Evolutionary conservation across 2,797 vertebrate species (phyloP), one percentile per base, ranked within the genome.

Genomic region (Buphagus erythrorhynchus): DNA sequence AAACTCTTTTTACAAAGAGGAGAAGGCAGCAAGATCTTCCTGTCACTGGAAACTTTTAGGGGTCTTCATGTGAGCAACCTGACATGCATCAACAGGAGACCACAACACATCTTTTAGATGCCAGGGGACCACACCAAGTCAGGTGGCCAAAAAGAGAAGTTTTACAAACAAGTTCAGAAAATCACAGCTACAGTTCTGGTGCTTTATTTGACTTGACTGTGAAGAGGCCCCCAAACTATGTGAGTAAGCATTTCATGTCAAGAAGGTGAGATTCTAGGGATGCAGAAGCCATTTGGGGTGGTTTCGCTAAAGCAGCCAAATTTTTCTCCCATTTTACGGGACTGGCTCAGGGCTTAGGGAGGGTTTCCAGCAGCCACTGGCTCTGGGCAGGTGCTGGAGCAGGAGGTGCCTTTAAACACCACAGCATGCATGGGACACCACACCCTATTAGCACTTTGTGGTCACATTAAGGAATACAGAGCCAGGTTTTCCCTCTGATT

Each of bases 371-470:
- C 17, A 86, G n/a, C 19, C 22, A 2, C 21, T n/a, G 38, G 6
- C 17, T 51, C 13, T 19, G 58, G n/a, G 54, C 38, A 87, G 75
- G 21, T 11, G 54, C 77, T 89, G 63, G 40, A 61, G 42, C 31
- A 29, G 43, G 49, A 76, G 51, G 9, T 62, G 35, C 26, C 55
- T 26, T 25, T n/a, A 24, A 49, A 14, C 28, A 31, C n/a, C 2
- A 5, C 65, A 55, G 40, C 3, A 0, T 11, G 3, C 24, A 16
- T 2, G 8, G 66, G 52, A 25, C 52, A 31, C 58, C 12, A 13
- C 40, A 35, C 2, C 40, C 48, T 13, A 1, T 29, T 26, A 63
- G 25, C 49, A 74, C 48, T 19, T 12, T 5, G 7, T 46, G 51
- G 18, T 51, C 29, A 25, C 40, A 25, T n/a, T 46, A 33, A 86